These are phyloP conservation scores for Neuroterus valhalla DNA, from an alignment of 1,140 invertebrate species.

Conservation along the genomic window DNA sequence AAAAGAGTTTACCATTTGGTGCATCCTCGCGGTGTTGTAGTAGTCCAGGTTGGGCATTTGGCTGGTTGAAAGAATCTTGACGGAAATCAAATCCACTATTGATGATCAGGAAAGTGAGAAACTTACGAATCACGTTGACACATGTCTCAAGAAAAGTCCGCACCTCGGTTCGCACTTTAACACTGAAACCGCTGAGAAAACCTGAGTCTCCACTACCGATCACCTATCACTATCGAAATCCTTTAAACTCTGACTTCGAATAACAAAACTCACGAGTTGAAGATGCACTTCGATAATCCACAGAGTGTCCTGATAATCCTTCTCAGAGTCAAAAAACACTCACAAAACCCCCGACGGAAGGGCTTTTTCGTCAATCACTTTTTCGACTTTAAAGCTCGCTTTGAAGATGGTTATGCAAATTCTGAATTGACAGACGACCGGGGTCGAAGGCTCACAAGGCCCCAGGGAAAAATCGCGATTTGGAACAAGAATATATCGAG, in stretches of 20 bases:
- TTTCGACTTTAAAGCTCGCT: conserved; percentile 44
- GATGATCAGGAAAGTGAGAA: conserved; percentile 15
- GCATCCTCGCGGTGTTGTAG: conserved; percentile 74
- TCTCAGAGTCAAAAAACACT: background rate
- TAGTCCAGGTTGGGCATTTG: conserved; percentile 74
- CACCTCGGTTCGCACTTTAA: conserved; percentile 33
- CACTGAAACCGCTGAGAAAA: background rate
- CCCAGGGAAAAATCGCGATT: conserved; percentile 43
- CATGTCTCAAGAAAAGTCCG: conserved; percentile 34
- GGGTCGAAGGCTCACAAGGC: conserved; percentile 25
- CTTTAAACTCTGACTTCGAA: background rate
- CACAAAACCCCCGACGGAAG: conserved; percentile 16
- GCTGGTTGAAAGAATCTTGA: conserved; percentile 34
- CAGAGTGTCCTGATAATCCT: background rate
- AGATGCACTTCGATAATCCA: background rate
- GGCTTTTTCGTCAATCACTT: conserved; percentile 36
- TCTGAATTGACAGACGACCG: conserved; percentile 32
- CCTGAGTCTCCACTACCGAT: background rate
- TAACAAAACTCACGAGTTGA: background rate
- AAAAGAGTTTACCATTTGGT: conserved; percentile 74
- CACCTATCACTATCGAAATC: background rate
- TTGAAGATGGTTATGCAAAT: conserved; percentile 43
- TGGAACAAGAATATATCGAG: conserved; percentile 53
- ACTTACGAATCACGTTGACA: background rate
- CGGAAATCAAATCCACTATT: background rate